Base-by-base conservation (phyloP, 2,888 invertebrate genomes). In the Athalia circularis region DNA sequence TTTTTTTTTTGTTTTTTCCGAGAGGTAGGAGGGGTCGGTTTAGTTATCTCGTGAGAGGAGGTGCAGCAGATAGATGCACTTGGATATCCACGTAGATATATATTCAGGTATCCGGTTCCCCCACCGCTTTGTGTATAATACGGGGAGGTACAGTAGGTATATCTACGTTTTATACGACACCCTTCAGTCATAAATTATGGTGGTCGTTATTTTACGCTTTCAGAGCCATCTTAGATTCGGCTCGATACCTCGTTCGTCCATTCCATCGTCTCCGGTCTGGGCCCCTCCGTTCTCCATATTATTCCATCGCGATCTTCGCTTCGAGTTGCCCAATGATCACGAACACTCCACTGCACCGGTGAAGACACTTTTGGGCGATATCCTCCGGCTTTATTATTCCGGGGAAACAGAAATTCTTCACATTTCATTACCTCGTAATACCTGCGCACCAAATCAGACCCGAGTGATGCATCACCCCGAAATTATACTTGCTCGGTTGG, bases 141-240 rank as follows among this genome's bases (percentile, higher is more conserved):
- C 52, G 72, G 57, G 72, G 72, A 43, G 75, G 75, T 75, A 62
- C 64, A 75, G 75, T n/a, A 72, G 57, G 61, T 75, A 29, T 29
- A 64, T 75, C 75, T 75, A 62, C 75, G 62, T 61, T 75, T 75
- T 75, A 75, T 75, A 75, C 75, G 75, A 75, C 64, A 75, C 75
- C 75, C 75, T 75, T 75, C 75, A 57, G 29, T 29, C 75, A 52
- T 75, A 75, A 75, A 75, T 75, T 75, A 75, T 50, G 11, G 50
- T 62, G 62, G 75, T 75, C 75, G 75, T 75, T 75, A 64, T 64
- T 61, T 75, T 75, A 75, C 75, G 75, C 75, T 75, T 64, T 62
- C 75, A 75, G 75, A 75, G 64, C 75, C 75, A 75, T 75, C 75
- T 75, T 75, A 75, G 75, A 75, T 75, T 75, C 75, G 75, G 75